Base-by-base conservation (phyloP, 2,888 invertebrate genomes). In the Pecten maximus region DNA sequence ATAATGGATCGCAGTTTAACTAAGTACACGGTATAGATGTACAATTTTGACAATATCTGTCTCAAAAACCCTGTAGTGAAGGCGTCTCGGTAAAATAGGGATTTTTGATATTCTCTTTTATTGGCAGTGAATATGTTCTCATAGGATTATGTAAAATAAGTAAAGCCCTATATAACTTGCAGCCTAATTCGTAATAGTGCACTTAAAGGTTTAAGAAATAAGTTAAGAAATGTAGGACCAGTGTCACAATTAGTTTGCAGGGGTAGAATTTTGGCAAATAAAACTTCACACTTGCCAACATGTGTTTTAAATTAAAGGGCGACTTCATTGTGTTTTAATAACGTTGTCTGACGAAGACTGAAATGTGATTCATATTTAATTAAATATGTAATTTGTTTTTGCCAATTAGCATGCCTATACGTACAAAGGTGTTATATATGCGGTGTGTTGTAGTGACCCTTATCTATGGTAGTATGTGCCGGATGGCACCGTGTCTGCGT, bases 211-310 rank as follows among this genome's bases (percentile, higher is more conserved):
- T n/a, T n/a, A n/a, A n/a, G n/a, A n/a, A n/a, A n/a, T n/a, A n/a
- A n/a, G n/a, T n/a, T n/a, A n/a, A n/a, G n/a, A n/a, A n/a, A n/a
- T n/a, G n/a, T n/a, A n/a, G n/a, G n/a, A n/a, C n/a, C n/a, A n/a
- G n/a, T n/a, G n/a, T n/a, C n/a, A n/a, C n/a, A n/a, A 19, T 74
- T 28, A 28, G 35, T 74, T 28, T 74, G 74, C 74, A 35, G 35
- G 74, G 74, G 74, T 74, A 28, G 74, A 74, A 35, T 10, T 74
- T 74, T 74, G 74, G 74, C 74, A 74, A 28, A 74, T 74, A 35
- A 74, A 74, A 35, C 0, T 74, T 74, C 74, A 74, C 28, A 28
- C 28, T 28, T 74, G 74, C 74, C 74, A 74, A 35, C 35, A 12
- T 23, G 6, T 74, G 35, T 74, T 74, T 74, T 54, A 35, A 74